phyloP scores from a whole-genome alignment of 2,113 vertebrate species.

The Erythrocercus mccallii region DNA sequence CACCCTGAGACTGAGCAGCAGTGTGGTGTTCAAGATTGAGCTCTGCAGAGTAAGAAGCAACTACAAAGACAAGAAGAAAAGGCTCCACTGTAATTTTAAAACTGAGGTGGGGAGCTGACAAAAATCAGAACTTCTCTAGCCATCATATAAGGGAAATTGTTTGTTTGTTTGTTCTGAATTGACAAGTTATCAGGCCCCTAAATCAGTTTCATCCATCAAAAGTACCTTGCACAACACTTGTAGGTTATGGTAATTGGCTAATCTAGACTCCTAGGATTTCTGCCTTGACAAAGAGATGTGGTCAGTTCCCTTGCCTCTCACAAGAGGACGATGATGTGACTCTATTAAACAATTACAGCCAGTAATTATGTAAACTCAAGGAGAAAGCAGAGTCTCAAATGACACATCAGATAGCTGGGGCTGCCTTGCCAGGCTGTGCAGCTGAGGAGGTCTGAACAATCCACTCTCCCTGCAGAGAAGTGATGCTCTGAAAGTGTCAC shows the following conservation, averaged over 20 bases:
- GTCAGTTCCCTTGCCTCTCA: constrained; percentile 46
- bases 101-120: not conserved
- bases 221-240: not conserved
- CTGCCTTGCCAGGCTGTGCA: not conserved
- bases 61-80: not conserved
- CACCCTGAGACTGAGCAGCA: not conserved
- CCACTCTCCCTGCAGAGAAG: not conserved
- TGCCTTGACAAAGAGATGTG: constrained; percentile 3
- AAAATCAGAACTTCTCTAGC: not conserved
- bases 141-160: not conserved
- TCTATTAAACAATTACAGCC: constrained; percentile 70
- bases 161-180: not conserved
- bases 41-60: not conserved
- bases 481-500: not conserved
- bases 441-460: not conserved
- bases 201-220: not conserved
- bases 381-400: constrained; percentile 49
- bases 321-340: constrained; percentile 26
- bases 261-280: not conserved
- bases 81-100: not conserved
- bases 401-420: not conserved
- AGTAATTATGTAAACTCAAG: constrained; percentile 61
- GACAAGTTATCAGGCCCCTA: not conserved
- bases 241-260: not conserved
- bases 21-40: rapidly evolving